A percentile compares a stretch with the other conserved stretches of the same genome.
Evolutionary conservation across 2,888 invertebrate genomes (phyloP).

Genomic region (Sericinus montela): DNA sequence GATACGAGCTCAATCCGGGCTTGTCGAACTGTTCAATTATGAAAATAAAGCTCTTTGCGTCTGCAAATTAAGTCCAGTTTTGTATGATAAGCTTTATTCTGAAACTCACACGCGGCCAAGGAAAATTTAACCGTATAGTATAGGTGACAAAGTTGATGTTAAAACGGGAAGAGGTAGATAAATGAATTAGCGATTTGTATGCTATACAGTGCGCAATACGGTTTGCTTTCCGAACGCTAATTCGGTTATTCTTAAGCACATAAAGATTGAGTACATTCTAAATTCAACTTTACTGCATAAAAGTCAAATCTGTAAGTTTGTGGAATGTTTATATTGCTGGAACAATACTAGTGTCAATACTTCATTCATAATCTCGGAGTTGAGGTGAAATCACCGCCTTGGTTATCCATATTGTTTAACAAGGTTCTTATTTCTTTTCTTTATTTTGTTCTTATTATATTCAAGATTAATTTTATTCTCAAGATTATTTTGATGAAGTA

Average conservation of each 20-base stretch:
- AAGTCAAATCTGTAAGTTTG: background rate
- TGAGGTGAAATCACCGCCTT: slow-evolving; percentile 58
- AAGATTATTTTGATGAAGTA: no score
- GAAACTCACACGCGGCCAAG: slow-evolving; percentile 17
- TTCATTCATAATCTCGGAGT: slow-evolving; percentile 70
- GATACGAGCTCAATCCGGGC: slow-evolving; percentile 68
- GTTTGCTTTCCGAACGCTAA: slow-evolving; percentile 69
- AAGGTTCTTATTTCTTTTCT: background rate
- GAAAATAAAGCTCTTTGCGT: slow-evolving; percentile 12
- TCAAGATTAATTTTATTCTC: no score
- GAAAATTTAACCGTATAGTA: background rate
- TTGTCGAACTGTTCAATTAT: slow-evolving; percentile 26
- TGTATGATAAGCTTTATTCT: background rate
- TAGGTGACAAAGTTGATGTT: background rate
- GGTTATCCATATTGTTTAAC: slow-evolving; percentile 39
- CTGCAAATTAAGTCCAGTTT: slow-evolving; percentile 26
- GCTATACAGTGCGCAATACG: slow-evolving; percentile 65
- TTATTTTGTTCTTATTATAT: background rate
- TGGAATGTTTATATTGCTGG: no score
- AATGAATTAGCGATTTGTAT: slow-evolving; percentile 64
- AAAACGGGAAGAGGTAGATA: slow-evolving; percentile 1
- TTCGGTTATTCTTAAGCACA: slow-evolving; percentile 56
- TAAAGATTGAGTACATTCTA: slow-evolving; percentile 21
- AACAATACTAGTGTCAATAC: slow-evolving; percentile 22
- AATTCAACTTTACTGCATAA: slow-evolving; percentile 28